Evolutionary conservation across 2,797 vertebrate species (phyloP), one percentile per base, ranked within the genome.

Genomic region (Chaetodon trifasciatus): DNA sequence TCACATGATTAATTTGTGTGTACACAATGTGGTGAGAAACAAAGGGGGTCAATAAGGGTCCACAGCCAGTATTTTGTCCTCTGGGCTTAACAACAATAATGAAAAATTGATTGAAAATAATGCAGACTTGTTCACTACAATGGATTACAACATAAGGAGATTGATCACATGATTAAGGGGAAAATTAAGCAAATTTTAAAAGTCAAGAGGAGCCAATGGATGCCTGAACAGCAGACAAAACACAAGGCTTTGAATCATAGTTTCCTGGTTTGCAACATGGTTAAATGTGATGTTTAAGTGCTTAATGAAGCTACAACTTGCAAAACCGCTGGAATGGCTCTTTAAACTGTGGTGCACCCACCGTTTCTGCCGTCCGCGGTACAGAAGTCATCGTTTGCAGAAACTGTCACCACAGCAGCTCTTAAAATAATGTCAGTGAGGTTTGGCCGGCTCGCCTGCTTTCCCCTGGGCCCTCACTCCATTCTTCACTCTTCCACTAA

Each of bases 401-500:
- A 91, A 91, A 85, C 46, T 78, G 80, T 91, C 89, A 78, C 83
- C 81, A 62, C 90, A 89, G 87, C 73, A 83, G 68, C 81, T 87
- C 78, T 66, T 82, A 84, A 86, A 90, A 88, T 89, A 87, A 89
- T 85, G 78, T 78, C 63, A 40, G 74, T 50, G 67, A 80, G 85
- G 79, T 83, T 86, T 63, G 85, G 56, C 74, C 50, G 32, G 8
- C 74, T 81, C 74, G 23, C 53, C 52, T 28, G 16, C 52, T 60
- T 19, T 70, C 62, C 82, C 75, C 42, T 4, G 72, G 68, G 64
- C 23, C 10, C 73, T 80, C 56, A 0, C 82, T 78, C 53, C 79
- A 69, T 82, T 74, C 69, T 79, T 78, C 64, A 71, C 80, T 66
- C 35, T 24, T 76, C 79, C 55, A 60, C 88, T 83, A 82, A 88